A percentile compares a stretch with the other conserved stretches of the same genome.
phyloP scores from a whole-genome alignment of 2,113 vertebrate genomes.

The Aphelocoma coerulescens region DNA sequence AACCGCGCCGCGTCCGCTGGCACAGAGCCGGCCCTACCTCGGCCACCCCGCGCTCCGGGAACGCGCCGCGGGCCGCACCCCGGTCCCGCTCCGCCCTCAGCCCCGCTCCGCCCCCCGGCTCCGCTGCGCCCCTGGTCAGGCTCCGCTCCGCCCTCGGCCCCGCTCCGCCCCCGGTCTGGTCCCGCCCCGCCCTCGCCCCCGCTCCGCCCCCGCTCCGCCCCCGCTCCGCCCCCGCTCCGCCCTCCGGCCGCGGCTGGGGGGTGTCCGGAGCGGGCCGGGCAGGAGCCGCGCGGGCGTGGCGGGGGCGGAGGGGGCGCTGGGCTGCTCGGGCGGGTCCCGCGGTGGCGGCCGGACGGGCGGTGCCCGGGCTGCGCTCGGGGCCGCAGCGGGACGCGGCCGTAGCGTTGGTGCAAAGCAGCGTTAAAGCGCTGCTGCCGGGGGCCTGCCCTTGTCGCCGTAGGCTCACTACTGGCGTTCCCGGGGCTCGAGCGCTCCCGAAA shows the following conservation, averaged over 20 bases:
- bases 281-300: rapidly evolving
- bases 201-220: too few relatives aligned
- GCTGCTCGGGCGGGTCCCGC: too few relatives aligned
- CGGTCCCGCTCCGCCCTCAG: too few relatives aligned
- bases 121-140: too few relatives aligned
- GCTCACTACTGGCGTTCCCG: rapidly evolving
- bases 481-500: rapidly evolving
- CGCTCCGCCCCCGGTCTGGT: too few relatives aligned
- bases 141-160: too few relatives aligned
- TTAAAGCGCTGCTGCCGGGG: rapidly evolving
- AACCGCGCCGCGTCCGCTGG: too few relatives aligned
- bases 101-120: too few relatives aligned
- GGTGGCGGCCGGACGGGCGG: not conserved
- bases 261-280: rapidly evolving
- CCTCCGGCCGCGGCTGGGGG: too few relatives aligned
- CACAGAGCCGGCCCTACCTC: not conserved
- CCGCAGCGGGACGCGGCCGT: rapidly evolving
- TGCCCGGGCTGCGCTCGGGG: not conserved
- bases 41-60: not conserved
- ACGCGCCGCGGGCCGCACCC: too few relatives aligned
- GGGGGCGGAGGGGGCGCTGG: rapidly evolving
- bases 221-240: too few relatives aligned
- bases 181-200: too few relatives aligned
- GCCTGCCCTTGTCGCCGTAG: rapidly evolving
- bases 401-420: rapidly evolving